Conservation (phyloP, 2,113 vertebrate genomes). For the Muscicapa adusta region DNA sequence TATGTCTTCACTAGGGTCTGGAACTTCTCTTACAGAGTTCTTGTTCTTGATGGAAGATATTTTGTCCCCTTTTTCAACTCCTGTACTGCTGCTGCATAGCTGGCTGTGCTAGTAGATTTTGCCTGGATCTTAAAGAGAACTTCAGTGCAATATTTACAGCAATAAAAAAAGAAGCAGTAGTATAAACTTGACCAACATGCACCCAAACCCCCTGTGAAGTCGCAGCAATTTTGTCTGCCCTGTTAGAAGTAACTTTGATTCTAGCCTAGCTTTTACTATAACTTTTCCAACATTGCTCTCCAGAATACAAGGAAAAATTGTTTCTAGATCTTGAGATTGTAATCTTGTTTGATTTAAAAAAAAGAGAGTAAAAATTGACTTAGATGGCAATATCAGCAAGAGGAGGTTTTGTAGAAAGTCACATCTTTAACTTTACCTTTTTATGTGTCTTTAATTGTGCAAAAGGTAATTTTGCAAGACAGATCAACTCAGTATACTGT, state of each 20-base stretch:
- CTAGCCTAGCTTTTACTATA: neutral
- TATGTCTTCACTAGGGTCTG: neutral
- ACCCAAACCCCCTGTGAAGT: neutral
- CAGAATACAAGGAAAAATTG: neutral
- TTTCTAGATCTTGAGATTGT: neutral
- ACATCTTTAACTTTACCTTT: neutral
- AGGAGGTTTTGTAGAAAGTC: neutral
- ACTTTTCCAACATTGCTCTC: neutral
- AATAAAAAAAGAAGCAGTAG: neutral
- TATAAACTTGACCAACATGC: neutral
- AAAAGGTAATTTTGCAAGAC: neutral
- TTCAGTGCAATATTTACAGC: neutral
- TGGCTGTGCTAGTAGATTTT: neutral
- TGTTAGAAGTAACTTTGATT: neutral
- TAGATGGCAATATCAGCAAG: neutral
- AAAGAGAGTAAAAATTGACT: neutral
- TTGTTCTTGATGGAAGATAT: neutral
- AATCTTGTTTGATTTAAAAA: neutral
- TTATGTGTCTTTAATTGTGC: neutral
- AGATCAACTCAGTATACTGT: neutral
- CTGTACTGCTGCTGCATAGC: neutral
- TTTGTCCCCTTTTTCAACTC: neutral
- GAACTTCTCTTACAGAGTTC: neutral
- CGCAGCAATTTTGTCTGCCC: neutral
- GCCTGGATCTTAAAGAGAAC: neutral